Evolutionary conservation across 2,113 vertebrate genomes (phyloP).

Genomic region (Sander vitreus): DNA sequence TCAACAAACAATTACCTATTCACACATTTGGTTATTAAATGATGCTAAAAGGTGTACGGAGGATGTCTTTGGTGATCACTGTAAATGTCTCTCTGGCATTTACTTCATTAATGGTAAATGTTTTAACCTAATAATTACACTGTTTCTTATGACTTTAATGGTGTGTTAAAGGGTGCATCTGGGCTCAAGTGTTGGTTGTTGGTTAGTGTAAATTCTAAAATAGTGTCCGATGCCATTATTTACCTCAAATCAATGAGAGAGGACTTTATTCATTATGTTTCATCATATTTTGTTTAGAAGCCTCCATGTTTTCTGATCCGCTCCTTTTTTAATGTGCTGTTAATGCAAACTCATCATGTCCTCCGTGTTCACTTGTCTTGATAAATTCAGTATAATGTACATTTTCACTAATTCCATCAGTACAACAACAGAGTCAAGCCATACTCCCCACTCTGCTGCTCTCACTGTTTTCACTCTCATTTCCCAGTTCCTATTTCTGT

Average conservation of each 20-base stretch:
- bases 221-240: neutral
- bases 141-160: neutral
- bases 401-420: neutral
- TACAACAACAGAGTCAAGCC: neutral
- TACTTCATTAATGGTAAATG: neutral
- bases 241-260: neutral
- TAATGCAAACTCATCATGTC: neutral
- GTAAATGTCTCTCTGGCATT: neutral
- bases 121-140: neutral
- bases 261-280: no score
- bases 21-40: slow-evolving; percentile 9
- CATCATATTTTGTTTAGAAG: neutral
- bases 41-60: slow-evolving; percentile 1
- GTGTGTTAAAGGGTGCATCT: neutral
- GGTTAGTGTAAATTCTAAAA: neutral
- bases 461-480: neutral
- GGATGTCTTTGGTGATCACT: slow-evolving; percentile 28
- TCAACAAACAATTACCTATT: neutral
- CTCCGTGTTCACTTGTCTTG: no score
- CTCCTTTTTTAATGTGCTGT: neutral
- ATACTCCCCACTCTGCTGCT: neutral
- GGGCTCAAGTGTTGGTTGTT: neutral
- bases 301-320: neutral
- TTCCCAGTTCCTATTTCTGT: no score
- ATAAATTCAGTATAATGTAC: neutral